Percentiles rank a stretch among this genome's conserved stretches.
Evolutionary conservation across 2,113 vertebrate species (phyloP).

Genomic region (Gorilla gorilla): DNA sequence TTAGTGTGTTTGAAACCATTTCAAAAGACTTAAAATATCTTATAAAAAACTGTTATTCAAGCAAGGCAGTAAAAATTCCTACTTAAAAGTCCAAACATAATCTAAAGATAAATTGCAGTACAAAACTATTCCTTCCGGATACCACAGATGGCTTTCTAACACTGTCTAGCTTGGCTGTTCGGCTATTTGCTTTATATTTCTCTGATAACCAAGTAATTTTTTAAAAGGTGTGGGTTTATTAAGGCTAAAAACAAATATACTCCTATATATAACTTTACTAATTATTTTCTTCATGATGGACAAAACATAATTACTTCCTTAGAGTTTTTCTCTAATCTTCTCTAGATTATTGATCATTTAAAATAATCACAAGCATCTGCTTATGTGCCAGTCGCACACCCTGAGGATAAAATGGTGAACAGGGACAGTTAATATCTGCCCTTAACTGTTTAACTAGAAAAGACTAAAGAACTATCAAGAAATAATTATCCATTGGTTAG

Average conservation of each 20-base stretch:
- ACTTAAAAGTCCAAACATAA: not conserved
- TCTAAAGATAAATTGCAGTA: not conserved
- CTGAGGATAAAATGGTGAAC: not conserved
- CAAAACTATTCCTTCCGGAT: not conserved
- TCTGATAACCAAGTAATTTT: not conserved
- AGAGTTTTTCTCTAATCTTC: not conserved
- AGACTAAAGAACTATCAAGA: not conserved
- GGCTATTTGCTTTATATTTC: not conserved
- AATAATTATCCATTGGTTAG: not conserved
- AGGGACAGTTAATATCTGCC: not conserved
- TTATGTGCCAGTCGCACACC: not conserved
- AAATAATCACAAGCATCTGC: not conserved
- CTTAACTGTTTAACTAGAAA: not conserved
- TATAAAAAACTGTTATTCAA: not conserved
- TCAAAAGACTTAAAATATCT: not conserved
- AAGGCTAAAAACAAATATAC: not conserved
- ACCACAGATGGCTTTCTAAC: conserved; percentile 67
- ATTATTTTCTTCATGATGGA: not conserved
- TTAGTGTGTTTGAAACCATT: conserved; percentile 25
- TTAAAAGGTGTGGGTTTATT: not conserved
- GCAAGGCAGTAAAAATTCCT: not conserved
- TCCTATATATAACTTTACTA: not conserved
- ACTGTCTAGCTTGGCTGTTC: not conserved
- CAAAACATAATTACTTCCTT: not conserved
- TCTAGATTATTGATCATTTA: not conserved